Conservation (phyloP, 2,797 vertebrate species). For the Sebastes matsubarae region DNA sequence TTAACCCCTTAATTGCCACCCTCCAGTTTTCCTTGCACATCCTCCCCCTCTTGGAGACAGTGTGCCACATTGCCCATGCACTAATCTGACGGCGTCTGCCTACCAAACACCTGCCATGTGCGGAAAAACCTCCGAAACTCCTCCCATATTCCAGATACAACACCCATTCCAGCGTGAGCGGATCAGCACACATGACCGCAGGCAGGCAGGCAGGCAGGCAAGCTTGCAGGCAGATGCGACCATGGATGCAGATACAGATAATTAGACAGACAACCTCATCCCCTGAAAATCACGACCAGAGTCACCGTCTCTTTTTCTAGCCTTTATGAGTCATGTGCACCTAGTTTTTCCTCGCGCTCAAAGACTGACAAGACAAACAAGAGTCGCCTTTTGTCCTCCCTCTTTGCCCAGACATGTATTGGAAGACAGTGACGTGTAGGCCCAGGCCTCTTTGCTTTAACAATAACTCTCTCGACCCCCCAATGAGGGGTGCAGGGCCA, state of each 20-base stretch:
- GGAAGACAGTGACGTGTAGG: slow-evolving; percentile 73
- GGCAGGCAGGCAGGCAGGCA: slow-evolving; percentile 27
- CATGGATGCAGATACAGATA: slow-evolving; percentile 52
- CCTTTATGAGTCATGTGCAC: slow-evolving; percentile 9
- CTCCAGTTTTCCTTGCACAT: slow-evolving; percentile 69
- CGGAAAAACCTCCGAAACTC: slow-evolving; percentile 58
- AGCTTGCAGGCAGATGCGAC: slow-evolving; percentile 50
- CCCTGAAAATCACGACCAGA: slow-evolving; percentile 36
- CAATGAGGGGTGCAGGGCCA: slow-evolving; percentile 78
- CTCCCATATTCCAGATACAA: slow-evolving; percentile 51
- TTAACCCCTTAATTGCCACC: slow-evolving; percentile 82
- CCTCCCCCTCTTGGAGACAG: slow-evolving; percentile 71
- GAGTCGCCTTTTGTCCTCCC: slow-evolving; percentile 68
- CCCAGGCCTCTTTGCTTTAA: slow-evolving; percentile 75
- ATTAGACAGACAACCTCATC: slow-evolving; percentile 48
- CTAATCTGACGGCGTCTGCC: slow-evolving; percentile 82
- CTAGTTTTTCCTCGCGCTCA: slow-evolving; percentile 40
- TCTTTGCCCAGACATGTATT: slow-evolving; percentile 67
- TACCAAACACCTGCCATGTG: slow-evolving; percentile 79
- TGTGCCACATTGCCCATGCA: slow-evolving; percentile 72
- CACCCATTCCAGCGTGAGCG: slow-evolving; percentile 49
- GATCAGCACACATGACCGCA: slow-evolving; percentile 50
- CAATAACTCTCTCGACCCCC: slow-evolving; percentile 82
- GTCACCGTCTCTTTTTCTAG: slow-evolving; percentile 12
- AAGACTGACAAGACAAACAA: slow-evolving; percentile 50